Percentiles rank a stretch among this genome's conserved stretches.
These are phyloP conservation scores for Dreissena rostriformis DNA, from an alignment of 1,140 invertebrate genomes.

Conservation along the genomic window DNA sequence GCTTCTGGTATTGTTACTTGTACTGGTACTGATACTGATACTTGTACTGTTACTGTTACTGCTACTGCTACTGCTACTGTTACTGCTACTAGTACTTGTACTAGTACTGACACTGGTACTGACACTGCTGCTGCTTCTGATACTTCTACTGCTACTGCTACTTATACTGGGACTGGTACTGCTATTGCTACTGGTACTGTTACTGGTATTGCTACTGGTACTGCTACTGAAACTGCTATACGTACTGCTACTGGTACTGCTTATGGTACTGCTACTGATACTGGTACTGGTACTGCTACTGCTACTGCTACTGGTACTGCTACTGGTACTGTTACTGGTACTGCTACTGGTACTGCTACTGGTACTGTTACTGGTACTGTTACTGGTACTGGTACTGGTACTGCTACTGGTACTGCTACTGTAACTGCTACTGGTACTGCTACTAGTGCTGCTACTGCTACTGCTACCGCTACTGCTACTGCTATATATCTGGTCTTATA, in stretches of 20 bases:
- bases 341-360: background rate
- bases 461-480: background rate
- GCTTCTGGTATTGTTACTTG: background rate
- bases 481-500: no score
- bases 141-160: background rate
- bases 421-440: background rate
- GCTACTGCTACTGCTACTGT: background rate
- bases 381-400: background rate
- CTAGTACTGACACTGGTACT: background rate
- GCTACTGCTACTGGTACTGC: background rate
- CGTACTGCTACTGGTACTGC: background rate
- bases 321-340: background rate
- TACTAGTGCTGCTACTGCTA: background rate
- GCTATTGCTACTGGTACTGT: background rate
- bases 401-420: background rate
- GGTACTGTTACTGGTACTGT: background rate
- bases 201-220: background rate
- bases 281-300: background rate
- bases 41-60: background rate
- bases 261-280: background rate
- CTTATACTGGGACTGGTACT: background rate
- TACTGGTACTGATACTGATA: background rate
- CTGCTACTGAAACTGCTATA: background rate
- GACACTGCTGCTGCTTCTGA: background rate
- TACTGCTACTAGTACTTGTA: background rate